These are phyloP conservation scores for Stegana nigrithorax DNA, from an alignment of 2,888 invertebrate species.

Conservation along the genomic window DNA sequence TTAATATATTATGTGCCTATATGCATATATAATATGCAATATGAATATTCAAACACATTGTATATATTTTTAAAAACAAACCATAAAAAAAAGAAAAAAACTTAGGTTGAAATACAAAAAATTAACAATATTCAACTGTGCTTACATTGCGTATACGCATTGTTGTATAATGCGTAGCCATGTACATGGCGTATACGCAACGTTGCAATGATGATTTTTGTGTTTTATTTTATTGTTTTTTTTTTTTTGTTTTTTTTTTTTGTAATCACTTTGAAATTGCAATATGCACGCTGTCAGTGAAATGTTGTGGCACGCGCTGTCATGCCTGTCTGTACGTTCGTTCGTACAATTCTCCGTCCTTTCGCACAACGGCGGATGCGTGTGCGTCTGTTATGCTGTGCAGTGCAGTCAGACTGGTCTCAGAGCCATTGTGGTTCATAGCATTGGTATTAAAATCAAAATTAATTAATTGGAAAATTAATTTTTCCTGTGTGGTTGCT, in stretches of 20 bases:
- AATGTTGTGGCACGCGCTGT: conserved; percentile 10
- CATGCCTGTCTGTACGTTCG: background rate
- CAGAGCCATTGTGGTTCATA: background rate
- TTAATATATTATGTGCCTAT: background rate
- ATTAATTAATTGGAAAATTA: conserved; percentile 57
- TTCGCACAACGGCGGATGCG: background rate
- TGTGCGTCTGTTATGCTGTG: too few relatives aligned
- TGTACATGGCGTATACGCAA: background rate
- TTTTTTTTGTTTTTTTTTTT: background rate
- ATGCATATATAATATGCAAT: background rate
- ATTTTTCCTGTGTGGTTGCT: conserved; percentile 34
- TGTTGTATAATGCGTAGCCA: conserved; percentile 11
- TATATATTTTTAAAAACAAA: too few relatives aligned
- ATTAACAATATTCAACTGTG: too few relatives aligned
- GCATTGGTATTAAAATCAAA: conserved; percentile 45
- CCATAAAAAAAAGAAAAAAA: background rate
- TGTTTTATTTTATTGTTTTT: too few relatives aligned
- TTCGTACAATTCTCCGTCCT: background rate
- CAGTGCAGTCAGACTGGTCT: too few relatives aligned
- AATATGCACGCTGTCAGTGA: conserved; percentile 2
- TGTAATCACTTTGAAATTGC: background rate
- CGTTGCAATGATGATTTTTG: too few relatives aligned
- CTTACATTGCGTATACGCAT: conserved; percentile 1
- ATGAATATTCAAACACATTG: too few relatives aligned
- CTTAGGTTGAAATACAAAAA: too few relatives aligned